Base-by-base conservation (phyloP, 1,140 invertebrate genomes). In the Glossosoma conforme region DNA sequence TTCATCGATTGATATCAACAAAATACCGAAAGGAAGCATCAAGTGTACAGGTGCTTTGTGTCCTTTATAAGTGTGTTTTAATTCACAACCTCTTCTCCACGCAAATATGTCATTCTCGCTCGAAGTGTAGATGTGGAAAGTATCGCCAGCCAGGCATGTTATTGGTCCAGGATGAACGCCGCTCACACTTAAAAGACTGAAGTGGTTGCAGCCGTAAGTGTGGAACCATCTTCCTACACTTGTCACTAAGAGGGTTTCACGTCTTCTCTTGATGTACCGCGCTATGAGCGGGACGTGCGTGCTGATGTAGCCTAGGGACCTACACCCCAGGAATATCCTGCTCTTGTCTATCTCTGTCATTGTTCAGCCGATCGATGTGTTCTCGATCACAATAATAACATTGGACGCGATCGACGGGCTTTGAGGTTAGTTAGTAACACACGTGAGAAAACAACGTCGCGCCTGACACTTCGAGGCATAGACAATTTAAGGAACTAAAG, bases 171-270 rank as follows among this genome's bases (percentile, higher is more conserved):
- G 80, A 68, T 93, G 90, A 45, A 82, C 72, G 41, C 84, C 82
- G 64, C 91, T 91, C 1, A 95, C 86, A 63, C 83, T 89, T 8
- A 95, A 65, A 14, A 96, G 75, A 3, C 83, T 81, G 50, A 97
- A 86, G 64, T 91, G 89, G 13, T 80, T 78, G 63, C 84, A 85
- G 21, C 87, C 88, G 65, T 96, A 97, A 0, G 91, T 93, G 64
- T 96, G 91, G 68, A 97, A 97, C 40, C 86, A 81, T 65, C 85
- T 87, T 6, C 93, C 93, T 22, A 94, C 86, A 65, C 87, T 91
- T 8, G 93, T 95, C 28, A 91, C 82, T 14, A 97, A 79, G 15
- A 96, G 74, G 62, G 91, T 90, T 72, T 97, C 93, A 61, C 91
- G 87, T 52, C 91, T 77, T 54, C 80, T 79, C 62, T 85, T 79